Conservation (phyloP, 2,113 vertebrate genomes). For the Pachycephala philippinensis region DNA sequence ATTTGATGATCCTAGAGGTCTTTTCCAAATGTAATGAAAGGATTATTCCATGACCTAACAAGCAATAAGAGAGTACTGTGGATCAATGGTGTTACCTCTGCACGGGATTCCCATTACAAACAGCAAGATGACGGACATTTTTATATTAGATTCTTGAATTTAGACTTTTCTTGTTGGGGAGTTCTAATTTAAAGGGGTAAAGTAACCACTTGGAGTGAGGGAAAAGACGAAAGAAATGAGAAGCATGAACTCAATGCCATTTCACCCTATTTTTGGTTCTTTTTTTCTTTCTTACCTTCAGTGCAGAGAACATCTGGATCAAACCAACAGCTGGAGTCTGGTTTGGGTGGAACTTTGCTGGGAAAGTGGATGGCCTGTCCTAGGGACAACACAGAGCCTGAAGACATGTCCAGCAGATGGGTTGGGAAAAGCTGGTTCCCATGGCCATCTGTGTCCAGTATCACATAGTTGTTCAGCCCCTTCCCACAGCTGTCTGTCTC, state of each 20-base stretch:
- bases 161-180: background rate
- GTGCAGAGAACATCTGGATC: slow-evolving; percentile 74
- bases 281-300: slow-evolving; percentile 75
- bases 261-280: background rate
- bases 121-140: background rate
- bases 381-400: slow-evolving; percentile 64
- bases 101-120: background rate
- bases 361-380: slow-evolving; percentile 80
- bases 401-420: slow-evolving; percentile 73
- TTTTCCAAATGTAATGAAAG: background rate
- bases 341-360: slow-evolving; percentile 66
- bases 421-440: slow-evolving; percentile 77
- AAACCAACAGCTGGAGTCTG: slow-evolving; percentile 89
- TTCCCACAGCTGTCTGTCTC: slow-evolving; percentile 72
- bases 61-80: background rate
- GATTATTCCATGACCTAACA: background rate
- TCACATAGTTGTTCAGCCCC: slow-evolving; percentile 74
- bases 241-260: background rate
- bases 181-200: background rate
- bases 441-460: slow-evolving; percentile 82
- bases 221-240: background rate
- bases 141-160: background rate
- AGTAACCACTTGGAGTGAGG: background rate
- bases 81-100: background rate
- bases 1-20: background rate